Conservation (phyloP, 2,888 invertebrate genomes). For the Syritta pipiens region DNA sequence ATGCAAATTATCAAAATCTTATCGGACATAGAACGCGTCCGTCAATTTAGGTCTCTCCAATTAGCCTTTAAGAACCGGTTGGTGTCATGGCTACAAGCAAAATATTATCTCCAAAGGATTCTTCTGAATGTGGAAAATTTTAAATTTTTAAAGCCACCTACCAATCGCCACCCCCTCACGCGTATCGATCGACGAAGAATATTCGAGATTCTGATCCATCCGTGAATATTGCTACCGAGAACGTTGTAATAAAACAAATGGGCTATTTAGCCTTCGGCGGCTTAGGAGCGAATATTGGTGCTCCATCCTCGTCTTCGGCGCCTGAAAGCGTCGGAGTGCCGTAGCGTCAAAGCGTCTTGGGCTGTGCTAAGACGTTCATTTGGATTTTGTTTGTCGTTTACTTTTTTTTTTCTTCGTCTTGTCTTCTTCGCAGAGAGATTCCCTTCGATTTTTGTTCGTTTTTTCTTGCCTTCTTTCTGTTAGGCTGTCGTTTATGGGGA, state of each 20-base stretch:
- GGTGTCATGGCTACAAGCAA: too few relatives aligned
- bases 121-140: background rate
- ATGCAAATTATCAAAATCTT: too few relatives aligned
- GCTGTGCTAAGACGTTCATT: too few relatives aligned
- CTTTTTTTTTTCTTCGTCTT: background rate
- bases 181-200: conserved; percentile 1
- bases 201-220: background rate
- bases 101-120: too few relatives aligned
- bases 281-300: conserved; percentile 15
- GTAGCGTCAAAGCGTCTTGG: too few relatives aligned
- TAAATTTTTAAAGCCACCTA: conserved; percentile 4
- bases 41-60: too few relatives aligned
- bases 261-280: conserved; percentile 8
- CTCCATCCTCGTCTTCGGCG: too few relatives aligned
- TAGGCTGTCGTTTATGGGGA: conserved; percentile 44
- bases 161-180: background rate
- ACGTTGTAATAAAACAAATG: conserved; percentile 12
- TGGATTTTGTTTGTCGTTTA: background rate
- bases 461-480: background rate
- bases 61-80: too few relatives aligned
- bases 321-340: too few relatives aligned
- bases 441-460: background rate
- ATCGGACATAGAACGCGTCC: too few relatives aligned
- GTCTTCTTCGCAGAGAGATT: background rate
- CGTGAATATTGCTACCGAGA: background rate